Evolutionary conservation across 2,888 invertebrate species (phyloP), one percentile per base, ranked within the genome.

Genomic region (Teleiodes luculella): DNA sequence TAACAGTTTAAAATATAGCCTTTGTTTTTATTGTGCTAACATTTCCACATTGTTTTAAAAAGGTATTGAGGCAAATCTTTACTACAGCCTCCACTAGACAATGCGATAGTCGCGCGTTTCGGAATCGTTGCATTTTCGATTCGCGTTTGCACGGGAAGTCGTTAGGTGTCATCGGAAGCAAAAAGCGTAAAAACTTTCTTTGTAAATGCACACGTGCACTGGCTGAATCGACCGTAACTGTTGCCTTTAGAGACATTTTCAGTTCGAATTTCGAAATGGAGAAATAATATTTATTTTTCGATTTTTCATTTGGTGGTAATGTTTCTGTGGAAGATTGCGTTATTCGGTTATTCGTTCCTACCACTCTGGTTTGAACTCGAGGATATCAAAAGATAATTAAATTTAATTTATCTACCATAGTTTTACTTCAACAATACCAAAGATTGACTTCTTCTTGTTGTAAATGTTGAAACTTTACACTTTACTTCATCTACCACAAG

Each of bases 111-210:
- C 49, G 37, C 48, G 48, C 11, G 71, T 76, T 75, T 76, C 68
- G 64, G 67, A 78, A 75, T 71, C 67, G 77, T 71, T 75, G 75
- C 76, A 76, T 74, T 79, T 72, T 68, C 67, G 67, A 43, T 65
- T 66, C 65, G 67, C 72, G 77, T 80, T 80, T 80, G 72, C 67
- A 59, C 72, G 74, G 77, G 76, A 80, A 80, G 78, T 82, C 78
- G 82, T 83, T 82, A 81, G 75, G 76, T 70, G 73, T 72, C 68
- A 71, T 74, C 69, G 66, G 66, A 68, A 72, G 64, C 67, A 77
- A 78, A 82, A 79, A 78, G 72, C 65, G 62, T 61, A 61, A 52
- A 65, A 72, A 64, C 72, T 71, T 66, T 64, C 74, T 74, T 75
- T 72, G 72, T 72, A 65, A 72, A 72, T 72, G 69, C 72, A 68